A percentile compares a stretch with the other conserved stretches of the same genome.
Conservation (phyloP, 2,888 invertebrate genomes). For the Sinotaia quadrata region DNA sequence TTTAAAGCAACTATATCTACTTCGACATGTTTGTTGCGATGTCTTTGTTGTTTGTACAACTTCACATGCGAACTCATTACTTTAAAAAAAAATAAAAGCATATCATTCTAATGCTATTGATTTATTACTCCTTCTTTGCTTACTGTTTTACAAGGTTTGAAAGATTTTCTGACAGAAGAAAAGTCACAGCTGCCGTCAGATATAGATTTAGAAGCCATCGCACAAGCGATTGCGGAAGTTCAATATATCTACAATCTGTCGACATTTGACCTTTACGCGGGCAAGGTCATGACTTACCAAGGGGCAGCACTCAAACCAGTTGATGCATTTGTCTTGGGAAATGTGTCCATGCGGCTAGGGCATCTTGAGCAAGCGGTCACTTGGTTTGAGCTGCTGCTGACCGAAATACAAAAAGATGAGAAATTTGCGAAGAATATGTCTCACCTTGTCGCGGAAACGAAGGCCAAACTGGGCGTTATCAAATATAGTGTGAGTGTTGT, state of each 20-base stretch:
- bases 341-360: not conserved
- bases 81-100: too few species aligned
- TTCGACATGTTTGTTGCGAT: too few species aligned
- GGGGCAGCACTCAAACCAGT: conserved; percentile 7
- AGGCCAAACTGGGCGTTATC: conserved; percentile 9
- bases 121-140: too few species aligned
- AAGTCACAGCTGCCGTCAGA: not conserved
- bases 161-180: conserved; percentile 15
- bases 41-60: too few species aligned
- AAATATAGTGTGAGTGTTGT: conserved; percentile 16
- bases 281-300: conserved; percentile 2
- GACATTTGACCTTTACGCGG: conserved; percentile 15
- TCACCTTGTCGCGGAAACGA: not conserved
- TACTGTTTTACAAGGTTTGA: too few species aligned
- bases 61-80: too few species aligned
- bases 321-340: conserved; percentile 15
- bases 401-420: not conserved
- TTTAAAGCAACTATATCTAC: too few species aligned
- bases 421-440: not conserved
- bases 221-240: conserved; percentile 12
- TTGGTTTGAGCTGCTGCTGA: conserved; percentile 15
- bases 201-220: not conserved
- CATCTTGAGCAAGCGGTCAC: not conserved
- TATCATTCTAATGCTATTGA: too few species aligned
- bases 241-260: conserved; percentile 17